A percentile compares a stretch with the other conserved stretches of the same genome.
These are phyloP conservation scores for Chrysaora quinquecirrha DNA, from an alignment of 30 jellyfish, hydroid and myxozoan genomes.

Conservation along the genomic window DNA sequence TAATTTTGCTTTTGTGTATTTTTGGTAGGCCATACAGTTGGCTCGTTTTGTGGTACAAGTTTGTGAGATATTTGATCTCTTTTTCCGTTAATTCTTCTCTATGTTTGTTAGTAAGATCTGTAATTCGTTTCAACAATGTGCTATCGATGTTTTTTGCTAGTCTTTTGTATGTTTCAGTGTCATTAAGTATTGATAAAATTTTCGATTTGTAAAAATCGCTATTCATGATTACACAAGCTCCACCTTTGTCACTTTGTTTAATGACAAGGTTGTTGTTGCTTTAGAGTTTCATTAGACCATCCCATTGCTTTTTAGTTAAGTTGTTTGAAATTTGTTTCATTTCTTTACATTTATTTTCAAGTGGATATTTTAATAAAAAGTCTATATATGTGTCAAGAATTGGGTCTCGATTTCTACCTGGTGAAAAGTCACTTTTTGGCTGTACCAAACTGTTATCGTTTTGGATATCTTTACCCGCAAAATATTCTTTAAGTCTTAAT, in stretches of 20 bases:
- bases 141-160: constrained; percentile 13
- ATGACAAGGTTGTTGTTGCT: not conserved
- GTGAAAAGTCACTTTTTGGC: not conserved
- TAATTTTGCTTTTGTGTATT: constrained; percentile 22
- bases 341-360: not conserved
- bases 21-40: too few relatives aligned
- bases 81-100: too few relatives aligned
- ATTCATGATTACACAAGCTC: constrained; percentile 35
- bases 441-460: not conserved
- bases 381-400: not conserved
- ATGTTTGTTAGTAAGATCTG: too few relatives aligned
- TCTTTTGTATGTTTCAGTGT: constrained; percentile 15
- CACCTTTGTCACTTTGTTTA: not conserved
- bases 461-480: not conserved
- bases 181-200: not conserved
- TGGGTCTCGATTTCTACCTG: not conserved
- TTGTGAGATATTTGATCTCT: too few relatives aligned
- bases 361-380: not conserved
- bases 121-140: too few relatives aligned
- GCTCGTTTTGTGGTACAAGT: too few relatives aligned
- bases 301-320: not conserved
- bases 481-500: not conserved
- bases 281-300: not conserved
- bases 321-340: too few relatives aligned
- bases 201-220: not conserved